Conservation (phyloP, 2,113 vertebrate genomes). For the Aptenodytes patagonicus region DNA sequence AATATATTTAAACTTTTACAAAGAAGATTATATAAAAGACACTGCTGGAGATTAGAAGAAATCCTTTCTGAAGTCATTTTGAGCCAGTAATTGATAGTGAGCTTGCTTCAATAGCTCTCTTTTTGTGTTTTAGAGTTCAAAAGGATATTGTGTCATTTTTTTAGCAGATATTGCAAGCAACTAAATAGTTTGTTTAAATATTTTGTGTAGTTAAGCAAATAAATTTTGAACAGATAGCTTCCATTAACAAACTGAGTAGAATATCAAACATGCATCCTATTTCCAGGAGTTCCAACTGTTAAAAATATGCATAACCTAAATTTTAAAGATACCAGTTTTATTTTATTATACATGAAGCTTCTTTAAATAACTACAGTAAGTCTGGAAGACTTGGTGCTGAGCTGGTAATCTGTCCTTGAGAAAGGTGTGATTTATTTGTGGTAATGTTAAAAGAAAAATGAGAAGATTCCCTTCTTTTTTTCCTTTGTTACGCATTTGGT, state of each 20-base stretch:
- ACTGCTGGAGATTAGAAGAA: background rate
- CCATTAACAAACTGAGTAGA: slow-evolving; percentile 18
- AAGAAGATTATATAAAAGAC: slow-evolving; percentile 12
- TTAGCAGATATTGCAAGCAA: background rate
- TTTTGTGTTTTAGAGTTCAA: slow-evolving; percentile 9
- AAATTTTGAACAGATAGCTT: background rate
- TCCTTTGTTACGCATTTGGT: background rate
- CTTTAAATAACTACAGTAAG: background rate
- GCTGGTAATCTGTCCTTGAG: background rate
- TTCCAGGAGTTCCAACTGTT: background rate
- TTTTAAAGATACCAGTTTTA: background rate
- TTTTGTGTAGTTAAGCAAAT: slow-evolving; percentile 34
- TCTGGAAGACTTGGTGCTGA: background rate
- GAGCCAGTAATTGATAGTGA: background rate
- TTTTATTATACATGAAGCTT: background rate
- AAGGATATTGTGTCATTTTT: background rate
- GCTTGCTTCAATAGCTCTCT: background rate
- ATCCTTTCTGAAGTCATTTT: slow-evolving; percentile 9
- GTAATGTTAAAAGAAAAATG: background rate
- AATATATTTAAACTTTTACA: slow-evolving; percentile 14
- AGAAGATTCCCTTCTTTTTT: background rate
- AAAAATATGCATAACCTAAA: background rate
- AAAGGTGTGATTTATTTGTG: background rate
- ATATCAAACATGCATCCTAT: slow-evolving; percentile 22
- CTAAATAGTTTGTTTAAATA: slow-evolving; percentile 23